Evolutionary conservation across 2,113 vertebrate genomes (phyloP), one percentile per base, ranked within the genome.

Genomic region (Ammodytes dubius): DNA sequence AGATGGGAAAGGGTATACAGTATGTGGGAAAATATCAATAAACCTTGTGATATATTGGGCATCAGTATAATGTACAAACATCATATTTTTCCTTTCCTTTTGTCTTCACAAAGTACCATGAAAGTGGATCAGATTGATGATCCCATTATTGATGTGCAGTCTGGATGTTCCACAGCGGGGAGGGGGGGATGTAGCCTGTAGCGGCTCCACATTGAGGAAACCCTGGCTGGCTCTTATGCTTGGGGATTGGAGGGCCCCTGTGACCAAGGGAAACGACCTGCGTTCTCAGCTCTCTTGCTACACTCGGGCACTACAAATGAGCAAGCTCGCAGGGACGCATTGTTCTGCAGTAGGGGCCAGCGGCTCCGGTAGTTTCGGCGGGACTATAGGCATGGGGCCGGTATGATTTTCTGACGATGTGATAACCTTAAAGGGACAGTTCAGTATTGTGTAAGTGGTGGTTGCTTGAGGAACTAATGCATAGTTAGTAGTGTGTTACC

Each of bases 181-280:
- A 27, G 27, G 27, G n/a, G 6, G 59, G n/a, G 58, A 73, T 46
- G 43, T 47, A 19, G 49, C 64, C 64, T 54, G 14, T 77, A 27
- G 72, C 64, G 52, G 61, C 47, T 37, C 61, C 75, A 71, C 46
- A 56, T 27, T 79, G 52, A 65, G 43, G 69, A 74, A 77, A 74
- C 54, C 50, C 54, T 61, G 43, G 52, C 73, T 74, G 0, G 2
- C 46, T 59, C 7, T 53, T 58, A 43, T 35, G 59, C 70, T 82
- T 79, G 66, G 49, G 70, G 79, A 75, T 68, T 85, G 0, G 14
- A 74, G 27, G 27, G 78, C 65, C 79, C 47, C 15, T 64, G 86
- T 86, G 81, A 85, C 86, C 79, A 82, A 64, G 60, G 79, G 76
- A 88, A 70, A 90, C n/a, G 79, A 87, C 79, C 81, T 79, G 70